Percentiles rank a stretch among this genome's conserved stretches.
Conservation (phyloP, 1,140 invertebrate species). For the Habropoda laboriosa region DNA sequence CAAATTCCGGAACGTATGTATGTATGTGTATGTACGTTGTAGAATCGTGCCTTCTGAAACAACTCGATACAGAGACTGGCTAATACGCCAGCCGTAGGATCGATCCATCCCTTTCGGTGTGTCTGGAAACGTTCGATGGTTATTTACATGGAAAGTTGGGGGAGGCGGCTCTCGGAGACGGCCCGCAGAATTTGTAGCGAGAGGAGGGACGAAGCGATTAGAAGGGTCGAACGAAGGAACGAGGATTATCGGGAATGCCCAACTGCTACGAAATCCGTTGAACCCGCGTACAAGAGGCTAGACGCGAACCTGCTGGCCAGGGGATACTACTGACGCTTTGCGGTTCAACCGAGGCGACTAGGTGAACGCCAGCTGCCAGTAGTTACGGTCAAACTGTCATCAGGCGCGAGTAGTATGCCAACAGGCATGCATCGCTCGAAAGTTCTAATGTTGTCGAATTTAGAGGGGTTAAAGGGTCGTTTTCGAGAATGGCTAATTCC, state of each 20-base stretch:
- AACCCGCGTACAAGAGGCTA: not conserved
- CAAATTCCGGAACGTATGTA: not conserved
- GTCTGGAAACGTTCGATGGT: not conserved
- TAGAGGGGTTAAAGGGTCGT: not conserved
- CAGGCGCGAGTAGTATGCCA: not conserved
- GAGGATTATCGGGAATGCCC: slow-evolving; percentile 43
- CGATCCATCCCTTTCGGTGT: not conserved
- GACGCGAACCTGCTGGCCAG: not conserved
- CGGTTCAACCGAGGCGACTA: slow-evolving; percentile 33
- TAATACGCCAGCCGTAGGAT: not conserved
- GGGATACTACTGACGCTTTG: slow-evolving; percentile 49
- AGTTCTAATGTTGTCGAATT: slow-evolving; percentile 16
- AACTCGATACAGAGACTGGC: not conserved
- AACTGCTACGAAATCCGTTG: slow-evolving; percentile 2
- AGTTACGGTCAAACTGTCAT: slow-evolving; percentile 43
- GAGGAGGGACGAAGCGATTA: not conserved
- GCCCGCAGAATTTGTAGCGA: slow-evolving; percentile 6
- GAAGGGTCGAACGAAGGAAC: slow-evolving; percentile 1
- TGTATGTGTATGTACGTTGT: no score
- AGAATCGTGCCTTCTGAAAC: not conserved
- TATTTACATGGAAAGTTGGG: slow-evolving; percentile 1
- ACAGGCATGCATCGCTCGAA: not conserved
- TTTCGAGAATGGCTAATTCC: no score
- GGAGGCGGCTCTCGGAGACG: not conserved
- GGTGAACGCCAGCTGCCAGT: slow-evolving; percentile 37